Conservation (phyloP, 2,113 vertebrate species). For the Apteryx owenii region DNA sequence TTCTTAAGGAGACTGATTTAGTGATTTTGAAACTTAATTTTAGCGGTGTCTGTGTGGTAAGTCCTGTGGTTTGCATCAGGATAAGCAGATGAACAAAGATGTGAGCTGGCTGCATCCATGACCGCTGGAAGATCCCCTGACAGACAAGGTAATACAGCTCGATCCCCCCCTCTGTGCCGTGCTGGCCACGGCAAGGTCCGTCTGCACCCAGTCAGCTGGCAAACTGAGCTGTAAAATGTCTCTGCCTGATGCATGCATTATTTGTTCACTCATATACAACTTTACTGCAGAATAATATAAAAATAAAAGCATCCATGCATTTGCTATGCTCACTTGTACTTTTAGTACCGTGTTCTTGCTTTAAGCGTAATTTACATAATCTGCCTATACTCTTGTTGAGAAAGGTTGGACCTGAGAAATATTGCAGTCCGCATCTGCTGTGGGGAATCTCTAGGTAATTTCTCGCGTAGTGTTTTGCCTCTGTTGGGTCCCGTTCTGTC, state of each 20-base stretch:
- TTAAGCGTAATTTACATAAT: background rate
- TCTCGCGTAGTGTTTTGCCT: rapidly evolving
- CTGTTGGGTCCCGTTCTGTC: background rate
- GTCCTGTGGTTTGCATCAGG: background rate
- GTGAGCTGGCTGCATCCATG: too few species aligned
- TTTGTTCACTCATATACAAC: background rate
- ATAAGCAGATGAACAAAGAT: too few species aligned
- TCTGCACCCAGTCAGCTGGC: background rate
- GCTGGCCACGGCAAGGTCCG: background rate
- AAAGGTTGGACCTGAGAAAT: background rate
- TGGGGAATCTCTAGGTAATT: background rate
- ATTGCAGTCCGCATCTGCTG: rapidly evolving
- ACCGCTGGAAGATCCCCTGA: background rate
- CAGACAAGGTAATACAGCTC: background rate
- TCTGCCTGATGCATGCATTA: rapidly evolving
- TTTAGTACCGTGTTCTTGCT: background rate
- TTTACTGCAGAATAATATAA: background rate
- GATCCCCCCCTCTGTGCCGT: background rate
- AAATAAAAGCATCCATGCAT: constrained; percentile 18
- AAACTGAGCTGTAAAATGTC: background rate
- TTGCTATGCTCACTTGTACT: background rate
- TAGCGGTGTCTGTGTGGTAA: background rate
- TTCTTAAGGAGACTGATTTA: background rate
- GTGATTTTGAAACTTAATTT: background rate
- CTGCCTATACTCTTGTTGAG: background rate